phyloP scores from a whole-genome alignment of 1,140 invertebrate species.

The Tetramorium simillimum region DNA sequence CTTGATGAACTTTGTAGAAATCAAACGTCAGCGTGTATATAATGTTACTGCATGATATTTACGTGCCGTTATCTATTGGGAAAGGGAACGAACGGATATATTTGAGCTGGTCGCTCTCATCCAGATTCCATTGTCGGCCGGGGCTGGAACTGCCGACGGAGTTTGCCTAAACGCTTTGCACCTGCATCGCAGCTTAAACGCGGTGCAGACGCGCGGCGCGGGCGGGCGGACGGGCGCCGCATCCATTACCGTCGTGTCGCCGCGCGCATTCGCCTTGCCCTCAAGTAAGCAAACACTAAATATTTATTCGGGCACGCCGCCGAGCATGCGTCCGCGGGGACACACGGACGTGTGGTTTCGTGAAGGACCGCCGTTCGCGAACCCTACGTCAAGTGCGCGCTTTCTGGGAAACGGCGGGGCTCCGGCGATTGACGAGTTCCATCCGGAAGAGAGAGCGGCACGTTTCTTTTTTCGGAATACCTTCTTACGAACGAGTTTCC shows the following conservation, averaged over 20 bases:
- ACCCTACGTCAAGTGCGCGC: not conserved
- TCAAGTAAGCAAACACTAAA: constrained; percentile 55
- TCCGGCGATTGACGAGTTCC: not conserved
- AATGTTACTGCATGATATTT: not conserved
- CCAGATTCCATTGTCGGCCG: constrained; percentile 38
- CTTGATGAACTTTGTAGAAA: not conserved
- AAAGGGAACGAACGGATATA: not conserved
- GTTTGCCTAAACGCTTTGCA: constrained; percentile 62
- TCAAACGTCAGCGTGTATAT: not conserved
- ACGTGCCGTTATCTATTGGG: not conserved
- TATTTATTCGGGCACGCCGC: constrained; percentile 61
- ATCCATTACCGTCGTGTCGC: constrained; percentile 47
- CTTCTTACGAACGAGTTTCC: not conserved
- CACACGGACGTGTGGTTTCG: constrained; percentile 15
- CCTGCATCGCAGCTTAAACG: constrained; percentile 42
- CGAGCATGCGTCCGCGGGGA: constrained; percentile 27
- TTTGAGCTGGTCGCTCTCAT: constrained; percentile 13
- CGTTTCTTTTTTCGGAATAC: not conserved
- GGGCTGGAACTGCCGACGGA: not conserved
- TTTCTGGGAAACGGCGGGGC: not conserved
- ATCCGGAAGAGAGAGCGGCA: not conserved
- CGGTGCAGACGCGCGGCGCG: not conserved
- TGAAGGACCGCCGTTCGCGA: constrained; percentile 15
- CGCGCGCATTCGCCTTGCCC: constrained; percentile 41
- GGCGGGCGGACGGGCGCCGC: constrained; percentile 21